A percentile compares a stretch with the other conserved stretches of the same genome.
These are phyloP conservation scores for Epizoanthus illoricatus DNA, from an alignment of 92 coral and sea anemone species.

Conservation along the genomic window DNA sequence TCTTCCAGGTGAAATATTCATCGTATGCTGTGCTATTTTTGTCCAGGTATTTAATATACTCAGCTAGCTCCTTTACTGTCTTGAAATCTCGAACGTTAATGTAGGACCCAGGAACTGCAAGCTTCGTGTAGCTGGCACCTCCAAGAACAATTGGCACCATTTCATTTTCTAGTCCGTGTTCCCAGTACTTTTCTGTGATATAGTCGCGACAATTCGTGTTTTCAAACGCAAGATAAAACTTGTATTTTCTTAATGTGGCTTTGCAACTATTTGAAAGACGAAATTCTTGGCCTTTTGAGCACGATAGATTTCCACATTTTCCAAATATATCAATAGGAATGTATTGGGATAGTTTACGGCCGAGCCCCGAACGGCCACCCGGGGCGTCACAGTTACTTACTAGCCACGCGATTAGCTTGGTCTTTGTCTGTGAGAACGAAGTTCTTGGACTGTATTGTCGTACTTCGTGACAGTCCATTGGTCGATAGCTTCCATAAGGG, in stretches of 20 bases:
- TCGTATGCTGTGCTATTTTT: conserved; percentile 44
- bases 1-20: conserved; percentile 55
- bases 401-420: conserved; percentile 50
- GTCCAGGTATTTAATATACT: conserved; percentile 43
- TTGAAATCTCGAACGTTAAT: conserved; percentile 55
- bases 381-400: conserved; percentile 45
- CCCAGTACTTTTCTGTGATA: conserved; percentile 69
- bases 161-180: conserved; percentile 57
- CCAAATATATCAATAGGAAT: conserved; percentile 50
- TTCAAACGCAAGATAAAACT: conserved; percentile 63
- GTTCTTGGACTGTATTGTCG: not conserved
- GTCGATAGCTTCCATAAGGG: conserved; percentile 54
- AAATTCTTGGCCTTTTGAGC: conserved; percentile 29
- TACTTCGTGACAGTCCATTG: conserved; percentile 33
- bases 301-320: conserved; percentile 42
- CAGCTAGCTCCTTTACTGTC: conserved; percentile 53
- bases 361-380: conserved; percentile 40
- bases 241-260: conserved; percentile 34
- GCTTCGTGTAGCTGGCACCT: conserved; percentile 47
- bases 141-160: conserved; percentile 66
- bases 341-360: conserved; percentile 31
- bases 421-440: conserved; percentile 28
- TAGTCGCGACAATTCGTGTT: conserved; percentile 58
- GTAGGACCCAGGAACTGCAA: conserved; percentile 60
- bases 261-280: conserved; percentile 43